Evolutionary conservation across 2,888 invertebrate genomes (phyloP).

Genomic region (Amiota mariae): DNA sequence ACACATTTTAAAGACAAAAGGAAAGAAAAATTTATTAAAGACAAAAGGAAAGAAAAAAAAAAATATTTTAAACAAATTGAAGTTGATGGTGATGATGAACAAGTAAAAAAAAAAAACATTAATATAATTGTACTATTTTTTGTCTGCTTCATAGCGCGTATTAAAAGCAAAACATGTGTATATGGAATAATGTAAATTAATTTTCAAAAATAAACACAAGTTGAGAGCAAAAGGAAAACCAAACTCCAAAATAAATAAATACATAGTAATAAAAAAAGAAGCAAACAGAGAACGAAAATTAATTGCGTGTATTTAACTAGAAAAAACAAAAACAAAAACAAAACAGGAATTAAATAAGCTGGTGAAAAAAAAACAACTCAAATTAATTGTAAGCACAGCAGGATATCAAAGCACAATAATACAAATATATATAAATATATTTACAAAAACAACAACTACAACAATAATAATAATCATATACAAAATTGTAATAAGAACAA

Average conservation of each 20-base stretch:
- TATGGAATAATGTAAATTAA: too few species aligned
- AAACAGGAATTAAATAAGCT: neutral
- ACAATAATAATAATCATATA: neutral
- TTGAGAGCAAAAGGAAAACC: neutral
- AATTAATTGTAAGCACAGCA: constrained; percentile 20
- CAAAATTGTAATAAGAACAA: constrained; percentile 1
- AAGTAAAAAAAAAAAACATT: neutral
- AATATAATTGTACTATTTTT: neutral
- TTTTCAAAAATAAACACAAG: too few species aligned
- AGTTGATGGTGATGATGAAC: neutral
- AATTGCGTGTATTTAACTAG: neutral
- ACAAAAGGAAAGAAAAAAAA: too few species aligned
- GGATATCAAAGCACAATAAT: neutral
- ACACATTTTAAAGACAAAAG: too few species aligned
- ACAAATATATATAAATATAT: constrained; percentile 2
- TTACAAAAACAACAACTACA: neutral
- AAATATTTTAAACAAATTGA: too few species aligned
- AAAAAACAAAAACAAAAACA: constrained; percentile 1
- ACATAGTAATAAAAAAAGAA: neutral
- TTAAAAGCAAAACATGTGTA: neutral
- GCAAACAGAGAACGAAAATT: neutral
- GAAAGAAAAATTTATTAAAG: too few species aligned
- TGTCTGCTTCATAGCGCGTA: constrained; percentile 4
- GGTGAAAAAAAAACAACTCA: neutral
- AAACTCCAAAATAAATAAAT: neutral